Base-by-base conservation (phyloP, 2,888 invertebrate species). In the Auanema sp. region DNA sequence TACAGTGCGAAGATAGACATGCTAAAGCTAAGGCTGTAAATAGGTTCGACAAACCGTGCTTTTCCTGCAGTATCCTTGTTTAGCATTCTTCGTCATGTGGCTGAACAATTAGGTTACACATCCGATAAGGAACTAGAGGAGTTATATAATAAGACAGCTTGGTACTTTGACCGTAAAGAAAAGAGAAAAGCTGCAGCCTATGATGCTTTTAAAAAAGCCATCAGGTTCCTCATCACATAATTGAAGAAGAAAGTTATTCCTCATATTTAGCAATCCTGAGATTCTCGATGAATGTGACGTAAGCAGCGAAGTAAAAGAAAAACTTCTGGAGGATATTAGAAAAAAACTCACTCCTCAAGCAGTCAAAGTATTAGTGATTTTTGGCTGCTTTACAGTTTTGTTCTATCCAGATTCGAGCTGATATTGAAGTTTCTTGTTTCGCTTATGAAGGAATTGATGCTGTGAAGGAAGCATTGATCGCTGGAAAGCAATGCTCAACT, bases 381-480 rank as follows among this genome's bases (percentile, higher is more conserved):
- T 47, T 16, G 10, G 3, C 47, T n/a, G n/a, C 16, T 47, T 5
- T 47, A 6, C 44, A 23, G 1, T 42, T 11, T 52, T 56, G 33
- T 55, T 54, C n/a, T 21, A 23, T 40, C 24, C 2, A 94, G 88
- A 93, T 94, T 70, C 88, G 94, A 73, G 91, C 93, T 14, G 87
- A 88, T 81, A 90, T 95, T 79, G 82, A 83, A 64, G 93, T 93
- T 74, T 91, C 92, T 0, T 94, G 94, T 85, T 95, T 93, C 80
- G 92, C 92, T 1, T 98, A 97, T 83, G 97, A 98, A 85, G 98
- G 98, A 51, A 96, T 98, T 73, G 97, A 98, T 86, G 98, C 98
- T 3, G 96, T 98, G 0, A 94, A 98, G 85, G 83, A 81, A 60
- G 93, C 98, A 0, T 86, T 98, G 47, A 91, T 90, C 84, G 89